These are phyloP conservation scores for Phyllotis vaccarum DNA, from an alignment of 2,797 vertebrate species.

Conservation along the genomic window DNA sequence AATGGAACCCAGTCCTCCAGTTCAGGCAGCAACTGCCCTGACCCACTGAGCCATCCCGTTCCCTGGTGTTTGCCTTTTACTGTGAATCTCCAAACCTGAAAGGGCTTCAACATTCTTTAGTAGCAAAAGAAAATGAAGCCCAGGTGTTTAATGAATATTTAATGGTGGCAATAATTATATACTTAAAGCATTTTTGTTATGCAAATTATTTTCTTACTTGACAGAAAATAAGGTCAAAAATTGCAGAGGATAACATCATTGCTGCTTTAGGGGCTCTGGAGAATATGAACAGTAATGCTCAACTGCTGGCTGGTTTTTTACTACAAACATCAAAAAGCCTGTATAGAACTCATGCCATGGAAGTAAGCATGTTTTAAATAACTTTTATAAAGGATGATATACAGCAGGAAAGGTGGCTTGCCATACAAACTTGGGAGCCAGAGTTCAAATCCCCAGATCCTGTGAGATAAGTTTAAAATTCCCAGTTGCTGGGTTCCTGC, in stretches of 20 bases:
- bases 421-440: not conserved
- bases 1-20: not conserved
- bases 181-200: constrained; percentile 33
- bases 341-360: not conserved
- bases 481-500: too few relatives aligned
- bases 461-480: too few relatives aligned
- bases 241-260: constrained; percentile 6
- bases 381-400: not conserved
- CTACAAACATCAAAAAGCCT: not conserved
- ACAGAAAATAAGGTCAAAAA: constrained; percentile 27
- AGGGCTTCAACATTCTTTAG: not conserved
- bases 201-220: constrained; percentile 54
- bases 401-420: not conserved
- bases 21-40: not conserved
- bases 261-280: not conserved
- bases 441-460: not conserved
- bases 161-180: not conserved
- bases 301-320: constrained; percentile 6
- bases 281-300: not conserved
- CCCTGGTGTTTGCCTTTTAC: not conserved
- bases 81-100: not conserved
- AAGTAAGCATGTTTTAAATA: not conserved
- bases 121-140: not conserved
- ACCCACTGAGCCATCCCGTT: not conserved
- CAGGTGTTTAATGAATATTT: not conserved